Base-by-base conservation (phyloP, 2,797 vertebrate species). In the Nothura maculosa region DNA sequence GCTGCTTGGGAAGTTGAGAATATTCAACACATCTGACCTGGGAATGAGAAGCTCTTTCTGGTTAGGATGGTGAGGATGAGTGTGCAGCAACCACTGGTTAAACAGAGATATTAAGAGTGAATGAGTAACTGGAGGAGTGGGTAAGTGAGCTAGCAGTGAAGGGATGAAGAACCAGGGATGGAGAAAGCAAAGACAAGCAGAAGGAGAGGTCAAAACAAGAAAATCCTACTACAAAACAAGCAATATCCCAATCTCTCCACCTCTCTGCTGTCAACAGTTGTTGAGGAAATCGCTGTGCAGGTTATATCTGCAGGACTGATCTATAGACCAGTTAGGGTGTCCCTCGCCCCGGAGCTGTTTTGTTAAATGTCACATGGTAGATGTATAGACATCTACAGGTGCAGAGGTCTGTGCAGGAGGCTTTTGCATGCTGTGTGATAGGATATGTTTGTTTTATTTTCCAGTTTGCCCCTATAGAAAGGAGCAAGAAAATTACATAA, bases 11-110 rank as follows among this genome's bases (percentile, higher is more conserved):
- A 7, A 72, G 42, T 28, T 30, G 69, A 34, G 22, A 36, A 40
- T 28, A 18, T 17, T 8, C 30, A 40, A 1, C 1, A 1, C 20
- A 10, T 58, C 16, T 0, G 0, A 63, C n/a, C 8, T 19, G 20
- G 20, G 30, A 75, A 11, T 13, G 43, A 40, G 48, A 47, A 45
- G 45, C 55, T 40, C 9, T 7, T 54, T 24, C 4, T 19, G 27
- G 30, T 52, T 27, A 5, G 62, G 10, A 21, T 38, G 30, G 36
- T 66, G 73, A 38, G 38, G 9, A 38, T 38, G 61, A 75, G 25
- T 75, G 42, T 1, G 1, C 13, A 40, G 27, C 15, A 52, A 45
- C 15, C 4, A 6, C 12, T 42, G 12, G 22, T 54, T 58, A 54
- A 27, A 16, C 14, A 48, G 52, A 55, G 30, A 60, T 24, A 10